A percentile compares a stretch with the other conserved stretches of the same genome.
Conservation (phyloP, 2,113 vertebrate species). For the Struthidea cinerea region DNA sequence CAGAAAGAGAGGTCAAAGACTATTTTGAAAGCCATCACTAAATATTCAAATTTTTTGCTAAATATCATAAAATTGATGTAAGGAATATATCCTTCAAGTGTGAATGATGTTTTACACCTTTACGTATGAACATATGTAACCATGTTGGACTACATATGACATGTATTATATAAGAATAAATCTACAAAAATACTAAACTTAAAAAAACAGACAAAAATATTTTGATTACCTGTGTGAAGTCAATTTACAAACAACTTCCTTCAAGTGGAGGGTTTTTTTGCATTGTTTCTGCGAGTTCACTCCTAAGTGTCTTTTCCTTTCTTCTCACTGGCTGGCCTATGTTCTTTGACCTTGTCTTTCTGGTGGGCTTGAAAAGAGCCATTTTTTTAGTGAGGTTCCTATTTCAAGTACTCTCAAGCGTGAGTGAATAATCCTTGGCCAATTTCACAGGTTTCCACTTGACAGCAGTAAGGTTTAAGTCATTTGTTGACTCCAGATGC, state of each 20-base stretch:
- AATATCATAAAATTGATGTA: not conserved
- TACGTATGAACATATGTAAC: accelerated
- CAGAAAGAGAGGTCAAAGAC: not conserved
- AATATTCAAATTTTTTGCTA: not conserved
- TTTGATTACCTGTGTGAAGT: not conserved
- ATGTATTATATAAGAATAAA: not conserved
- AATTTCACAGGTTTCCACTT: not conserved
- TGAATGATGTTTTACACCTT: accelerated
- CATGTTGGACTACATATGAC: not conserved
- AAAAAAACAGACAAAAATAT: not conserved
- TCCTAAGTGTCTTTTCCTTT: not conserved
- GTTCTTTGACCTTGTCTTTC: not conserved
- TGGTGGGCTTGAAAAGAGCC: not conserved
- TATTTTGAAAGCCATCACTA: not conserved
- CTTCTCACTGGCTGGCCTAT: not conserved
- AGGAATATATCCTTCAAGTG: not conserved
- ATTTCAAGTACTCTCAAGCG: not conserved
- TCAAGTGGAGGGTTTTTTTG: not conserved
- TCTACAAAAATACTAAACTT: not conserved
- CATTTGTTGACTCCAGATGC: not conserved
- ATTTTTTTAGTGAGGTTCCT: not conserved
- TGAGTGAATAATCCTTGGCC: not conserved
- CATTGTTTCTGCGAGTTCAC: not conserved
- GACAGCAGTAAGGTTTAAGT: not conserved
- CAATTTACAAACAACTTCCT: not conserved